A percentile compares a stretch with the other conserved stretches of the same genome.
These are phyloP conservation scores for Australoheros facetus DNA, from an alignment of 2,797 vertebrate genomes.

Conservation along the genomic window DNA sequence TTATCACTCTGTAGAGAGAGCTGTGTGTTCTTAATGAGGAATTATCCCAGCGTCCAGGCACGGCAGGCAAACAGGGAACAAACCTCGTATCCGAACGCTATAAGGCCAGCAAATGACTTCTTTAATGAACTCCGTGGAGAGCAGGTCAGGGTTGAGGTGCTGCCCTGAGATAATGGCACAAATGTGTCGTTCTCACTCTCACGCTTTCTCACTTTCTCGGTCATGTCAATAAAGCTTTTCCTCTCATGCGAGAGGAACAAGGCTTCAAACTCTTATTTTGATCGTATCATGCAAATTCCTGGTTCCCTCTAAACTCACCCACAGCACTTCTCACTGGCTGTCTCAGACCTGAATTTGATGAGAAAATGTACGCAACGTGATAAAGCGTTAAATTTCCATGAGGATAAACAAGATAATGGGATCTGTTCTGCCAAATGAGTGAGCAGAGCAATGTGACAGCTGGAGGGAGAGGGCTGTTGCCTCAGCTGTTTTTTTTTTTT, in stretches of 20 bases:
- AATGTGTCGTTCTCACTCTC: constrained; percentile 1
- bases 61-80: constrained; percentile 10
- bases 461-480: constrained; percentile 38
- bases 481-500: constrained; percentile 7
- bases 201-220: not conserved
- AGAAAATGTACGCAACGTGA: constrained; percentile 48
- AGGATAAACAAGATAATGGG: constrained; percentile 65
- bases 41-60: constrained; percentile 30
- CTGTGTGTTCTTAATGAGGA: constrained; percentile 12
- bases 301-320: not conserved
- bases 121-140: constrained; percentile 46
- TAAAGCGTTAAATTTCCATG: constrained; percentile 55
- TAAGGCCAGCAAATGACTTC: constrained; percentile 3
- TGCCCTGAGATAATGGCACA: constrained; percentile 1
- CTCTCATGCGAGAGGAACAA: not conserved
- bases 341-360: constrained; percentile 31
- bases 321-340: not conserved
- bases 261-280: constrained; percentile 35
- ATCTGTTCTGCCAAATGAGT: constrained; percentile 58
- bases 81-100: not conserved
- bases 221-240: constrained; percentile 1
- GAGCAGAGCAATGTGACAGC: constrained; percentile 37
- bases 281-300: constrained; percentile 28
- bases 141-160: constrained; percentile 30
- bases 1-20: constrained; percentile 49